These are phyloP conservation scores for Mesocricetus auratus DNA, from an alignment of 2,113 vertebrate species.

Conservation along the genomic window DNA sequence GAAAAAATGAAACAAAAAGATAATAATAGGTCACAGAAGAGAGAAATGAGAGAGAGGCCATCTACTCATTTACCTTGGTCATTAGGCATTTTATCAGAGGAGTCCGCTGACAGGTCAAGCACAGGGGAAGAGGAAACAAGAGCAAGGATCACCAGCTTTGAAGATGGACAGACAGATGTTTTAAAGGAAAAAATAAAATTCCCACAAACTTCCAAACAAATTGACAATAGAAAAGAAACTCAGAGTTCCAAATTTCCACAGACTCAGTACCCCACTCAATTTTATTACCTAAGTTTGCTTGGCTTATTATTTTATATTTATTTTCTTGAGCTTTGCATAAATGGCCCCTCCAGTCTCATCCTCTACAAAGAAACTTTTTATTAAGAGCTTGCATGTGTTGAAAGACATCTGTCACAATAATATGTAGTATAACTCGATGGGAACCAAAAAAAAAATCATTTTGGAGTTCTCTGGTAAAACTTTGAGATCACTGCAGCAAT, in stretches of 20 bases:
- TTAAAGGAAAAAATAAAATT: constrained; percentile 72
- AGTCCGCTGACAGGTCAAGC: constrained; percentile 96
- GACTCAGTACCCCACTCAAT: neutral
- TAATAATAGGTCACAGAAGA: constrained; percentile 71
- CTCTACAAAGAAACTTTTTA: neutral
- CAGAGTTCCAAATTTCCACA: neutral
- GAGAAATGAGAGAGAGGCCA: constrained; percentile 79
- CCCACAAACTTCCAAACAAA: constrained; percentile 59
- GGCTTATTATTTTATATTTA: constrained; percentile 39
- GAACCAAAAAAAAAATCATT: neutral
- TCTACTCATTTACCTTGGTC: constrained; percentile 98
- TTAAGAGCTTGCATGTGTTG: neutral
- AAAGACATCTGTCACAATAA: neutral
- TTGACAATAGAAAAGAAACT: constrained; percentile 20
- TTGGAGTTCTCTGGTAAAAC: neutral
- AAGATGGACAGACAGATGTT: constrained; percentile 84
- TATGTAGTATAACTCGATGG: neutral
- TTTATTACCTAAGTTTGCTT: constrained; percentile 46
- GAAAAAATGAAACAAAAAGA: constrained; percentile 58
- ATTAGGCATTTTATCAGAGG: constrained; percentile 99
- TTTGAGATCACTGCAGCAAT: neutral
- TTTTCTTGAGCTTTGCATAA: constrained; percentile 44
- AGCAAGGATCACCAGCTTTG: constrained; percentile 91
- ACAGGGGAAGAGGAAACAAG: constrained; percentile 91
- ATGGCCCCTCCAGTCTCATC: neutral